Percentiles rank a stretch among this genome's conserved stretches.
Conservation (phyloP, 2,888 invertebrate genomes). For the Lobophora halterata region DNA sequence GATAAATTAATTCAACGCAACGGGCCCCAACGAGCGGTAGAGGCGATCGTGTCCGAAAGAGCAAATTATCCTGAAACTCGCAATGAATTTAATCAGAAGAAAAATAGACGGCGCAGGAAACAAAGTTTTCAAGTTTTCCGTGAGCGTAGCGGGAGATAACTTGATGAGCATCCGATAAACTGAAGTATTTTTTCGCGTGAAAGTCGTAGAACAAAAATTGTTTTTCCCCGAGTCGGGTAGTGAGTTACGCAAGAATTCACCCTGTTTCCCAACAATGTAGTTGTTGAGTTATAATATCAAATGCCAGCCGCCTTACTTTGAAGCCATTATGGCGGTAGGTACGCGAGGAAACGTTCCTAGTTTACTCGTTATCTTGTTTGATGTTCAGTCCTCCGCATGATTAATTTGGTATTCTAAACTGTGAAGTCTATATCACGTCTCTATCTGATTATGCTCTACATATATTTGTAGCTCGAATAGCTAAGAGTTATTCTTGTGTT, state of each 20-base stretch:
- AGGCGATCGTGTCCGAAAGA: constrained; percentile 23
- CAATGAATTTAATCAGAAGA: constrained; percentile 38
- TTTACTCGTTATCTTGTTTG: constrained; percentile 24
- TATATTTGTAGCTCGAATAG: constrained; percentile 4
- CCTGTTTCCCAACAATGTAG: constrained; percentile 30
- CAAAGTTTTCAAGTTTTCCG: constrained; percentile 34
- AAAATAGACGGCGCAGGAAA: constrained; percentile 35
- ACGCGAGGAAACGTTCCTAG: constrained; percentile 19
- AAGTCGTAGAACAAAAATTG: constrained; percentile 35
- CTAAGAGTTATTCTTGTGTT: not conserved
- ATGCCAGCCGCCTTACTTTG: constrained; percentile 29
- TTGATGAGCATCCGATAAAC: constrained; percentile 37
- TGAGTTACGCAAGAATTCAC: constrained; percentile 32
- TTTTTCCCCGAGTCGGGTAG: constrained; percentile 32
- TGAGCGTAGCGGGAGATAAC: constrained; percentile 32
- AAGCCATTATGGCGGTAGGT: constrained; percentile 22
- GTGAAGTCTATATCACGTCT: constrained; percentile 5
- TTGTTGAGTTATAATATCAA: constrained; percentile 30
- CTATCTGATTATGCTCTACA: not conserved
- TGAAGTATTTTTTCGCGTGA: constrained; percentile 36
- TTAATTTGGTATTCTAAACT: constrained; percentile 17
- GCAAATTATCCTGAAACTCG: constrained; percentile 31
- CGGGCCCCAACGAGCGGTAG: constrained; percentile 25
- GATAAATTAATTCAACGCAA: constrained; percentile 27
- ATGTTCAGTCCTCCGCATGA: constrained; percentile 13